phyloP scores from a whole-genome alignment of 2,888 invertebrate species.

The Heteromurus nitidus region DNA sequence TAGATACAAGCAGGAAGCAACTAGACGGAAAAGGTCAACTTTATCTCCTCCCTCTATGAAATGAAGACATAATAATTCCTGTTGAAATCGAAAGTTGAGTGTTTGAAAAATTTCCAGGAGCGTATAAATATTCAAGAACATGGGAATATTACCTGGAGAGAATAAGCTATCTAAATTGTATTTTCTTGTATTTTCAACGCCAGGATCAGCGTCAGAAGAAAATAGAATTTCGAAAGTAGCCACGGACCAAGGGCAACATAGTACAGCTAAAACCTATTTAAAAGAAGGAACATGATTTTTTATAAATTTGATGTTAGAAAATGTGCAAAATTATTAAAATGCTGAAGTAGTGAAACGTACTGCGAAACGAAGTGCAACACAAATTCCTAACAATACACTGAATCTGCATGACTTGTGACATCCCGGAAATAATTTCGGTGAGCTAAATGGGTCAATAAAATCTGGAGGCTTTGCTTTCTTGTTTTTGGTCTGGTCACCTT shows the following conservation, averaged over 20 bases:
- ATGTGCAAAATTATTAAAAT: not conserved
- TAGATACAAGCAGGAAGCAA: not conserved
- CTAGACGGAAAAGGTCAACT: not conserved
- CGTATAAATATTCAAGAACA: no score
- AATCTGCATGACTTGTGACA: not conserved
- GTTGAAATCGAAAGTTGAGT: no score
- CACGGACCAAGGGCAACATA: slow-evolving; percentile 7
- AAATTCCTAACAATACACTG: not conserved
- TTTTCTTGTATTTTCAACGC: no score
- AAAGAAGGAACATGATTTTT: not conserved
- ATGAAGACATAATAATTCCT: not conserved
- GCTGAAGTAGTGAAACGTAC: not conserved
- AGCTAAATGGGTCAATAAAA: not conserved
- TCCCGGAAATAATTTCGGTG: not conserved
- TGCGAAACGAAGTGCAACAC: not conserved
- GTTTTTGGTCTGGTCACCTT: not conserved
- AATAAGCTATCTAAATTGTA: not conserved
- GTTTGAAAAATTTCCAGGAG: no score
- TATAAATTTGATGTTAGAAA: not conserved
- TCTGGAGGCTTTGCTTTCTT: no score
- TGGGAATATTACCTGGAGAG: not conserved
- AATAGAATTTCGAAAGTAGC: not conserved
- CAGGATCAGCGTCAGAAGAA: not conserved
- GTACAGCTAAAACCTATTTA: not conserved
- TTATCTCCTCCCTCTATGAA: not conserved